Conservation (phyloP, 2,797 vertebrate species). For the Rallus crepitans region DNA sequence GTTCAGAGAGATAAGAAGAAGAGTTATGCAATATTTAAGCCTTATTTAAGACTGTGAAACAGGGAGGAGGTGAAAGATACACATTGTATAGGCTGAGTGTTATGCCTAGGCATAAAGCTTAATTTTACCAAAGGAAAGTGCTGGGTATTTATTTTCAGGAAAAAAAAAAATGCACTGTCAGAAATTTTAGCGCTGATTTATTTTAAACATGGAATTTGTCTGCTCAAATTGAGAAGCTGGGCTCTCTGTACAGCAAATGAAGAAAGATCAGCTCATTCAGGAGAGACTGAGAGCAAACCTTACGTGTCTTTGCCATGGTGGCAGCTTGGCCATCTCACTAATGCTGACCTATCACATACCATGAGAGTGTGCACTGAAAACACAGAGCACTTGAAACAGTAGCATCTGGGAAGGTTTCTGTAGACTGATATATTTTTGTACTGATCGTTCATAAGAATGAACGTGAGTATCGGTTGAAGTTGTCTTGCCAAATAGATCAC, state of each 20-base stretch:
- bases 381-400: neutral
- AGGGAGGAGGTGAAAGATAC: conserved; percentile 37
- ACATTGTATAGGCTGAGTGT: conserved; percentile 28
- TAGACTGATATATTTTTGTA: neutral
- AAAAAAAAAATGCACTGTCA: neutral
- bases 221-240: neutral
- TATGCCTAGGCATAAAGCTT: conserved; percentile 17
- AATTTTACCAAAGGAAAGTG: conserved; percentile 1
- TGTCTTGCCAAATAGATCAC: neutral
- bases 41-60: conserved; percentile 47
- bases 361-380: neutral
- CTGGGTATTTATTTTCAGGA: conserved; percentile 11
- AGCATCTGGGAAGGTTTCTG: neutral
- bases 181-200: neutral
- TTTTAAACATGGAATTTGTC: neutral
- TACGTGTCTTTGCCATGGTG: accelerated
- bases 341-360: neutral
- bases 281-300: neutral
- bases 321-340: neutral
- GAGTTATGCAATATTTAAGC: conserved; percentile 43
- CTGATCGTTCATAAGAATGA: neutral
- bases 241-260: neutral
- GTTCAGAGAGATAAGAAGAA: neutral
- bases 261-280: neutral
- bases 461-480: neutral